Evolutionary conservation across 2,888 invertebrate genomes (phyloP).

Genomic region (Xanthorhoe spadicearia): DNA sequence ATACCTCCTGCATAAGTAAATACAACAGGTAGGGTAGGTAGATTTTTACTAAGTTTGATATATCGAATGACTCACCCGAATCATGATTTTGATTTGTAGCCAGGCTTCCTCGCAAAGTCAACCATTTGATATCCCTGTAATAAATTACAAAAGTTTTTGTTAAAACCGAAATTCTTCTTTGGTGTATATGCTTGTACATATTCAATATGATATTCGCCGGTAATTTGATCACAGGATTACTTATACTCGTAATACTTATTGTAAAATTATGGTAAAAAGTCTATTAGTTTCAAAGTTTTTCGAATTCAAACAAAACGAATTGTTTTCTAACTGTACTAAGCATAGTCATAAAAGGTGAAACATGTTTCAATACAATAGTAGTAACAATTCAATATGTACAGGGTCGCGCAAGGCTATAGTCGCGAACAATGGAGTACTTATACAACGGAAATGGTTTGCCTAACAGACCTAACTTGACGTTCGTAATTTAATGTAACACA

Average conservation of each 20-base stretch:
- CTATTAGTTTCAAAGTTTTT: background rate
- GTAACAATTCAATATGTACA: constrained; percentile 40
- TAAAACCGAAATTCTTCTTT: background rate
- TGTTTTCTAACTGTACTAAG: background rate
- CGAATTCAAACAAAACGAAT: background rate
- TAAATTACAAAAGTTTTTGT: constrained; percentile 43
- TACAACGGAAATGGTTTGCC: constrained; percentile 65
- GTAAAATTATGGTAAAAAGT: too few species aligned
- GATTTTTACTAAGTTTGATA: background rate
- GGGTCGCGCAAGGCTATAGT: constrained; percentile 50
- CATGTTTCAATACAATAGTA: constrained; percentile 39
- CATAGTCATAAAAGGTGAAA: constrained; percentile 18
- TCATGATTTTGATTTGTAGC: constrained; percentile 63
- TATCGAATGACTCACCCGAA: constrained; percentile 62
- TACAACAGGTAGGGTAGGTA: too few species aligned
- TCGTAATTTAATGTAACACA: constrained; percentile 71
- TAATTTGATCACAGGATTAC: too few species aligned
- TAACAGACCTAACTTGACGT: constrained; percentile 64
- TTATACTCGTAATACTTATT: too few species aligned
- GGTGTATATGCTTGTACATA: background rate
- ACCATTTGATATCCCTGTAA: constrained; percentile 70
- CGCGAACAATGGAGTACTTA: constrained; percentile 63
- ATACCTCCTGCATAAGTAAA: too few species aligned
- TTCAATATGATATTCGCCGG: too few species aligned
- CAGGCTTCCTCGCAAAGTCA: constrained; percentile 48